Conservation (phyloP, 2,113 vertebrate species). For the Motacilla alba region DNA sequence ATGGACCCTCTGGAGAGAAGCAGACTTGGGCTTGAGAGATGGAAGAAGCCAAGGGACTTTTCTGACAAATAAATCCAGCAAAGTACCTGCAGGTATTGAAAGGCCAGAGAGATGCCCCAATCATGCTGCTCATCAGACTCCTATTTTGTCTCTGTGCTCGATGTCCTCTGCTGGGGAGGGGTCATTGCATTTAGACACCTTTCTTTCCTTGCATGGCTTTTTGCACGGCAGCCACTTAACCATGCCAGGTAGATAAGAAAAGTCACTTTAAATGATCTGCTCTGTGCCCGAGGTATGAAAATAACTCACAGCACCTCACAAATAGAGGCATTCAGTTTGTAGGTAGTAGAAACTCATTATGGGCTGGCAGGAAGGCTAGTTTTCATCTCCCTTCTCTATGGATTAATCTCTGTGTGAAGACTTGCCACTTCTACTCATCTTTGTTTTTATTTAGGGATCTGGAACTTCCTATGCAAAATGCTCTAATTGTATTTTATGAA, state of each 20-base stretch:
- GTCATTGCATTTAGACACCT: background rate
- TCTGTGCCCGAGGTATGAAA: background rate
- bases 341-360: background rate
- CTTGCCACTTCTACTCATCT: background rate
- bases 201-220: background rate
- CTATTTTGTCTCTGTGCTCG: rapidly evolving
- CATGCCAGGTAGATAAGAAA: background rate
- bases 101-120: background rate
- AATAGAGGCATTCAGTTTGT: background rate
- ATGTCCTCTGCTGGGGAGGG: background rate
- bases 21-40: background rate
- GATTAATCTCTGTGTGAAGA: background rate
- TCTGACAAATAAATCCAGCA: background rate
- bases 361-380: background rate
- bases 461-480: background rate
- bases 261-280: background rate
- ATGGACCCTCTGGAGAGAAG: background rate
- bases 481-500: background rate
- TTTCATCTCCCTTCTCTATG: background rate
- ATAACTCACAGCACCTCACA: background rate
- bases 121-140: background rate
- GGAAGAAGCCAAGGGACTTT: background rate
- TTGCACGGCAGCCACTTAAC: background rate
- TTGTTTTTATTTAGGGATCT: background rate
- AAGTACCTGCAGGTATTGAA: background rate